These are phyloP conservation scores for Haliclona indistincta DNA, from an alignment of 37 sponge, comb jelly and placozoan species.

Conservation along the genomic window DNA sequence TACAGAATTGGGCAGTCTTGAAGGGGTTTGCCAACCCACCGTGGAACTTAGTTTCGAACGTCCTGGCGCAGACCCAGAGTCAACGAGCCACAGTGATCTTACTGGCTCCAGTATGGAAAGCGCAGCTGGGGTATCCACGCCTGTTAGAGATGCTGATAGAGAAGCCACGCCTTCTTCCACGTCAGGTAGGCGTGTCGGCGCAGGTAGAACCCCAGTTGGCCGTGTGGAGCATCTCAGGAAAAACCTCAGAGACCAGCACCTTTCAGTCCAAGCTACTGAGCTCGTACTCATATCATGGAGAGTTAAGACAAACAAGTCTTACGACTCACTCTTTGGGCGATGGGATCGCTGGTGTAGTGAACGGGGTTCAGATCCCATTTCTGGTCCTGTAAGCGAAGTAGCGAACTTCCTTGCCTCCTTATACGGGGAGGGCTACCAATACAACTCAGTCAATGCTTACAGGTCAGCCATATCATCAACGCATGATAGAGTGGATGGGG, in stretches of 20 bases:
- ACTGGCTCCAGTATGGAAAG: slow-evolving; percentile 49
- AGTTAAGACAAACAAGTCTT: slow-evolving; percentile 21
- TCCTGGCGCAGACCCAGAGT: slow-evolving; percentile 12
- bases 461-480: slow-evolving; percentile 33
- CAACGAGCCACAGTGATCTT: slow-evolving; percentile 18
- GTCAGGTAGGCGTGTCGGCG: no score
- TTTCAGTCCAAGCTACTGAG: slow-evolving; percentile 15
- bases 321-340: slow-evolving; percentile 24
- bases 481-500: slow-evolving; percentile 29
- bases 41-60: slow-evolving; percentile 32
- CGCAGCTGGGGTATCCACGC: slow-evolving; percentile 42
- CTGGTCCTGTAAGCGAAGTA: slow-evolving; percentile 20
- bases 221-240: slow-evolving; percentile 41
- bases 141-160: slow-evolving; percentile 27
- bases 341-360: slow-evolving; percentile 39
- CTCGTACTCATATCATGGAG: slow-evolving; percentile 35
- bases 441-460: not conserved
- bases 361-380: slow-evolving; percentile 22
- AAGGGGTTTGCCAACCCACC: slow-evolving; percentile 42
- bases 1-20: slow-evolving; percentile 21
- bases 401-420: slow-evolving; percentile 30
- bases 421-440: slow-evolving; percentile 25
- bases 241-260: not conserved
- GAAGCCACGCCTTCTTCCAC: slow-evolving; percentile 15
- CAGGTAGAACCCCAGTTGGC: no score